Base-by-base conservation (phyloP, 2,797 vertebrate species). In the Sebastes cheni region DNA sequence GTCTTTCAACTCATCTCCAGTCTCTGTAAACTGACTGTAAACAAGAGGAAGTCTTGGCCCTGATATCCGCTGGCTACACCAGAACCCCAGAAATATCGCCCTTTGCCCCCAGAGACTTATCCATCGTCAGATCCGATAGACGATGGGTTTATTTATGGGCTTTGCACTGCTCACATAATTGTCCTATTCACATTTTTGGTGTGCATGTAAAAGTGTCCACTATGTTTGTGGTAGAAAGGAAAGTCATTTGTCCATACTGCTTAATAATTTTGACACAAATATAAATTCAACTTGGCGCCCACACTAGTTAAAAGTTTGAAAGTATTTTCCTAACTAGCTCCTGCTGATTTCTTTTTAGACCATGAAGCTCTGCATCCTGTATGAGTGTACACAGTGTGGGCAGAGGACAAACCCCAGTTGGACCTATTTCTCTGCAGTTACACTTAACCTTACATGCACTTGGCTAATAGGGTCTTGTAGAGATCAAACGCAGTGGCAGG, bases 371-470 rank as follows among this genome's bases (percentile, higher is more conserved):
- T 67, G 71, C 61, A 42, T 71, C 36, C 16, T 69, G 22, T 70
- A 22, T 73, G 76, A 72, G 55, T 52, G 20, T 20, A 54, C 74
- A 61, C 72, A 59, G 68, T 42, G 72, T 83, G 73, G 86, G 84
- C 75, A 75, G 82, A 81, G 68, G 52, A 70, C 60, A 46, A 86
- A 81, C 72, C 46, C 78, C 16, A 50, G 56, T 86, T 60, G 86
- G 67, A 83, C 76, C 46, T 72, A 55, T 83, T 89, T 85, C 74
- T 73, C 73, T 66, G 36, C 54, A 56, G 54, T 86, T 85, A 36
- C 77, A 90, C 82, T 83, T 61, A 70, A 90, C 80, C 88, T 86
- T 76, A 80, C 81, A 84, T 86, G 77, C 66, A 77, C 84, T 75
- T 50, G 80, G 73, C 54, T 86, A 90, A 90, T 50, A 70, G 64